These are phyloP conservation scores for Noctuana brunneofusca DNA, from an alignment of 2,888 invertebrate species.

Conservation along the genomic window DNA sequence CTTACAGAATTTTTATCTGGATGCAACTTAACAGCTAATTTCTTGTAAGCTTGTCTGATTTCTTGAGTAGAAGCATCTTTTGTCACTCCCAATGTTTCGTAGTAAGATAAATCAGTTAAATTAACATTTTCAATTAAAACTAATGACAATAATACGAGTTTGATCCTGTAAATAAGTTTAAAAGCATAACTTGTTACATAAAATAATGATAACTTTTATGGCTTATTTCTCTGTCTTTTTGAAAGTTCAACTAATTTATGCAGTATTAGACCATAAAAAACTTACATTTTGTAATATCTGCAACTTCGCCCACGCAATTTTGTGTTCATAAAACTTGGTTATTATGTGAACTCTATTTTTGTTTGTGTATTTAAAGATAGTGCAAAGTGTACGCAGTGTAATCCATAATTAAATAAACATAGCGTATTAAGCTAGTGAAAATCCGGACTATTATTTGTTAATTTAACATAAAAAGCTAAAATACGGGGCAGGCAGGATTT, in stretches of 20 bases:
- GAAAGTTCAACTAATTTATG: not conserved
- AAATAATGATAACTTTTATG: not conserved
- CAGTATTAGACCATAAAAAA: not conserved
- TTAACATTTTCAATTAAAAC: conserved; percentile 54
- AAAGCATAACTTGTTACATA: conserved; percentile 24
- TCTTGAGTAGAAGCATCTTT: conserved; percentile 86
- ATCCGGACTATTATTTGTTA: too few relatives aligned
- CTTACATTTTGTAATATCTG: conserved; percentile 12
- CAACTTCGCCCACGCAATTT: conserved; percentile 14
- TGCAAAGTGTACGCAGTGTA: not conserved
- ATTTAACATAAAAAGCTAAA: too few relatives aligned
- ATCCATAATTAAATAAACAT: too few relatives aligned
- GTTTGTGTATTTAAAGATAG: not conserved
- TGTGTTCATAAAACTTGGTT: conserved; percentile 8
- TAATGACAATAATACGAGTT: conserved; percentile 42
- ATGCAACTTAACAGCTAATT: conserved; percentile 87
- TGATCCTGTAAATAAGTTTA: conserved; percentile 50
- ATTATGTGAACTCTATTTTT: not conserved
- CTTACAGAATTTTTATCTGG: conserved; percentile 88
- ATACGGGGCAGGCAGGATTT: too few relatives aligned
- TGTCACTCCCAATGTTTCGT: conserved; percentile 86
- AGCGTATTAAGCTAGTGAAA: too few relatives aligned
- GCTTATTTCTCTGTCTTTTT: not conserved
- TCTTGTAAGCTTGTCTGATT: conserved; percentile 90
- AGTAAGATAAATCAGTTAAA: conserved; percentile 70